Base-by-base conservation (phyloP, 2,113 vertebrate species). In the Cacatua alba region DNA sequence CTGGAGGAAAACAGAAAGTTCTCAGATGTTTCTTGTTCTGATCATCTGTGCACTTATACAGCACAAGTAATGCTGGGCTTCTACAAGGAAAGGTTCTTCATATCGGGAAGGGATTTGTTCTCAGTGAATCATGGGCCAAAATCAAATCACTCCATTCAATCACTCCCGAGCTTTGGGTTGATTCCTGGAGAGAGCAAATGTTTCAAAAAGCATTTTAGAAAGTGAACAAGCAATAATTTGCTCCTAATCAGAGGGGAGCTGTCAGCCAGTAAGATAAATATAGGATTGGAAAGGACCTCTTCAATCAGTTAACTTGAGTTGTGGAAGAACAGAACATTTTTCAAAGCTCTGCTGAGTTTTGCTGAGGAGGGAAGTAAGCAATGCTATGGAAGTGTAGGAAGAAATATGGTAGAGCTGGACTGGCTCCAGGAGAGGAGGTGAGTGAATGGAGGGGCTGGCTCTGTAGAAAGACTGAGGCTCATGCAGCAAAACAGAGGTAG, bases 91-190 rank as follows among this genome's bases (percentile, higher is more conserved):
- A 77, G 35, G 24, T 26, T 96, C 65, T 75, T 81, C 83, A 46
- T 90, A 86, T 86, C 11, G 29, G 82, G 67, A 95, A 84, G 39
- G 68, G 88, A 78, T 88, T 95, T 96, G 44, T 41, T 81, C 82
- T 86, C 37, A 81, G 62, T 64, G 64, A 91, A 90, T 31, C 55
- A 57, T 3, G 31, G 69, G 55, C 72, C 92, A 94, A 94, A 95
- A 78, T 81, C 51, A 88, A 90, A 90, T 65, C 62, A 39, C 43
- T 92, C 55, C 37, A 88, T 78, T 79, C 72, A 92, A 88, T 79
- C 76, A 71, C 31, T 64, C 83, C 39, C 19, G 88, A 88, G 39
- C 60, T 92, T 71, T 79, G 55, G 43, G 71, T 64, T 67, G 79
- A 88, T 68, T 94, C 69, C 51, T 81, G 43, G 29, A 15, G 76